Evolutionary conservation across 2,797 vertebrate species (phyloP).

Genomic region (Dendrocincla tyrannina): DNA sequence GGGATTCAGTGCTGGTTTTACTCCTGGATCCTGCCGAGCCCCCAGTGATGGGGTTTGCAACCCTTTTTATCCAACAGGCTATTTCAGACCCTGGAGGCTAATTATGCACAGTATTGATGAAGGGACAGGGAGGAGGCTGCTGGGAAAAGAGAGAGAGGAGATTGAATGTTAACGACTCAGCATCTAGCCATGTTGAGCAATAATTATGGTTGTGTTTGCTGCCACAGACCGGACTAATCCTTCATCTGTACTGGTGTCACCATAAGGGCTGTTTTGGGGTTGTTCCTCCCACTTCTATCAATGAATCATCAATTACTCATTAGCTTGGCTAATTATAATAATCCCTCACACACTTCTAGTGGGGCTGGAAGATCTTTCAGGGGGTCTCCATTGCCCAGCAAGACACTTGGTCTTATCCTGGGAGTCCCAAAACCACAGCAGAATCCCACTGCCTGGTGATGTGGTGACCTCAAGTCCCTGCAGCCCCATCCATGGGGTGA

Average conservation of each 20-base stretch:
- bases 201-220: neutral
- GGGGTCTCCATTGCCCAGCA: rapidly evolving
- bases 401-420: neutral
- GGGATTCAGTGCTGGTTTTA: rapidly evolving
- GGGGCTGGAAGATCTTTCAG: neutral
- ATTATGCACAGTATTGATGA: conserved; percentile 3
- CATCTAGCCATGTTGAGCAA: neutral
- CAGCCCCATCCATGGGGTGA: rapidly evolving
- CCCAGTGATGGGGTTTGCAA: neutral
- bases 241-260: neutral
- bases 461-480: neutral
- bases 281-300: neutral
- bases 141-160: neutral
- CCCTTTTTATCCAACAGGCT: neutral
- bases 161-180: neutral
- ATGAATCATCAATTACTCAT: neutral
- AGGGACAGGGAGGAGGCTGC: neutral
- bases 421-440: rapidly evolving
- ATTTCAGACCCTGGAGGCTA: neutral
- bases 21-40: neutral
- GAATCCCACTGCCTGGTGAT: neutral
- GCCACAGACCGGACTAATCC: neutral
- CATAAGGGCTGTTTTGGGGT: neutral
- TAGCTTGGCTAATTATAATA: neutral
- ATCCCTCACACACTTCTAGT: rapidly evolving